Base-by-base conservation (phyloP, 2,797 vertebrate genomes). In the Pipistrellus kuhlii region DNA sequence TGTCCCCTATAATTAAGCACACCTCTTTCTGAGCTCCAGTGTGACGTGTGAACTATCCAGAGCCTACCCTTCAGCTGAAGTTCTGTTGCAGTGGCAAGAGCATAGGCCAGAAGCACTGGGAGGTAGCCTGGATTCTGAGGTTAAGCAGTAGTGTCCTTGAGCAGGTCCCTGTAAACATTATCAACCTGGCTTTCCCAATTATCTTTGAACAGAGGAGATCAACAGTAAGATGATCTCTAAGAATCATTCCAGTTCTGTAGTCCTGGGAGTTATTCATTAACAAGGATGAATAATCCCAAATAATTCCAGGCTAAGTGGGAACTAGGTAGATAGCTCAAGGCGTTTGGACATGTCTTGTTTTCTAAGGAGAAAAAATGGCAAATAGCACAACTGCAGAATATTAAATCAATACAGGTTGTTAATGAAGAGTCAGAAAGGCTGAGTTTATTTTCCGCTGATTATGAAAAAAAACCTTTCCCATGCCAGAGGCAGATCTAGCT, bases 261-360 rank as follows among this genome's bases (percentile, higher is more conserved):
- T 69, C 32, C 20, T n/a, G 14, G 23, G 13, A 92, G 51, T 81
- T 72, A 66, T 41, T 86, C 48, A 27, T 73, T 62, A 91, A 20
- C 78, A 76, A 80, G 25, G 32, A 53, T 69, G 25, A 93, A 90
- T 68, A 84, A 95, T 71, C 35, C 66, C 76, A 90, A 85, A 73
- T 69, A 80, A 72, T 69, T 89, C 72, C 44, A 59, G 77, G 35
- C 48, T 85, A 41, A 62, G 0, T n/a, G 8, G 46, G 75, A 44
- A 25, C 27, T 10, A 73, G 66, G 32, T 77, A 25, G 38, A 38
- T 21, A 51, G 51, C 51, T 81, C 21, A 27, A 66, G n/a, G 82
- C 73, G 12, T 20, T 94, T 62, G 46, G 51, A 64, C 32, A 18
- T 1, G 25, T 46, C 44, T 82, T 84, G 55, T 27, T 73, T 88